Base-by-base conservation (phyloP, 2,888 invertebrate genomes). In the Stenichneumon culpator region DNA sequence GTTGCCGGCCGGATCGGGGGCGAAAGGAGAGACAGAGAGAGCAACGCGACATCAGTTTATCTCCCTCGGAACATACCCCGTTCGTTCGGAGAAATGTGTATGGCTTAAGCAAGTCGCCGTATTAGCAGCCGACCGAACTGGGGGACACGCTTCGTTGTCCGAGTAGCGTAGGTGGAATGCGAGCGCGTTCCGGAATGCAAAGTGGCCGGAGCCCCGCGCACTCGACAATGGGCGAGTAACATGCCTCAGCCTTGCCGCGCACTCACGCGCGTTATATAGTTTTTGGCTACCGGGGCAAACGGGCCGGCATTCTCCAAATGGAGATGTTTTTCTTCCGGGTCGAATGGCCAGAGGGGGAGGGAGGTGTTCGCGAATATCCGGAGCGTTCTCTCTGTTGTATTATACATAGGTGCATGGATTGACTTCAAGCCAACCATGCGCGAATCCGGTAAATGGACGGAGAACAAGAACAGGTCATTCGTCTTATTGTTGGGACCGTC, bases 261-360 rank as follows among this genome's bases (percentile, higher is more conserved):
- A 75, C 68, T 67, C 50, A 36, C 52, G 50, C 57, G 60, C 67
- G 44, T 80, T 82, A 79, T 67, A 68, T 47, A 54, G 67, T 75
- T 82, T 79, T 77, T 72, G 69, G 77, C 67, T 73, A 72, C 72
- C 36, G 78, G 28, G 22, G 52, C 32, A 68, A 79, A 77, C 52
- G 68, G 19, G 74, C 54, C 60, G 77, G 65, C 85, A 87, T 85
- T 85, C 82, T 78, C 72, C 78, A 75, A 72, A 86, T 83, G 79
- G 73, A 86, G 85, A 87, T 79, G 86, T 85, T 87, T 86, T 86
- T 88, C 82, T 85, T 82, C 82, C 82, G 78, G 84, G 70, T 83
- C 74, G 44, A 75, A 72, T 54, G 57, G 60, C 36, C 69, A 60
- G 47, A 67, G 72, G 16, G 47, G 63, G 65, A 44, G 67, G 6